Evolutionary conservation across 2,888 invertebrate species (phyloP), one percentile per base, ranked within the genome.

Genomic region (Julus scandinavius): DNA sequence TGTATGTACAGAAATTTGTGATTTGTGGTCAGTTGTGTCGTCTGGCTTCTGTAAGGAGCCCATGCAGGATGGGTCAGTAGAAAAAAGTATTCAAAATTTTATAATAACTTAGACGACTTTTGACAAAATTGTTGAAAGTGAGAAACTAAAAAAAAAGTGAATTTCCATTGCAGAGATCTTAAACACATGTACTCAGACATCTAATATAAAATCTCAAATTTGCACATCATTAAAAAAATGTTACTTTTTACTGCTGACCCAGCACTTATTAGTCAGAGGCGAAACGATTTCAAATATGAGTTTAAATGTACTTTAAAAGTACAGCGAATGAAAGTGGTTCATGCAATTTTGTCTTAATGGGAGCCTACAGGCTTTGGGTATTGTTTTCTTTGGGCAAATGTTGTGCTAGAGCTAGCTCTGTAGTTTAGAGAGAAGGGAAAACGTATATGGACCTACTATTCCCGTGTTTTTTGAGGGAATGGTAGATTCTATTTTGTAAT

Each of bases 401-500:
- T 85, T 85, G 85, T 49, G 45, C 85, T 49, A 50, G 45, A 85
- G 45, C 50, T 85, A 45, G 50, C 50, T 85, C 85, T 85, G 85
- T 85, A 49, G 85, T 13, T 40, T 80, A 80, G 80, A 29, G 80
- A 80, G 80, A 80, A 38, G 45, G 45, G 50, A 45, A 49, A 85
- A 49, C 50, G 29, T 85, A 85, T 85, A 85, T 85, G 50, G 15
- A 85, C 85, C 85, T 49, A 7, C 85, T 85, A 29, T 85, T 85
- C 50, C 85, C 50, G 20, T 49, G 49, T 49, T 85, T 45, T 85
- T 85, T 41, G 45, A 17, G 85, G 85, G 85, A 85, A 85, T n/a
- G 29, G 50, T 49, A 50, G 85, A 85, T 80, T 80, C 85, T 85
- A 85, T 85, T 85, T 85, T 85, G 85, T 50, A 85, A 49, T 85